Percentiles rank a stretch among this genome's conserved stretches.
These are phyloP conservation scores for Pterobdella sp. DNA, from an alignment of 2,888 invertebrate species.

Conservation along the genomic window DNA sequence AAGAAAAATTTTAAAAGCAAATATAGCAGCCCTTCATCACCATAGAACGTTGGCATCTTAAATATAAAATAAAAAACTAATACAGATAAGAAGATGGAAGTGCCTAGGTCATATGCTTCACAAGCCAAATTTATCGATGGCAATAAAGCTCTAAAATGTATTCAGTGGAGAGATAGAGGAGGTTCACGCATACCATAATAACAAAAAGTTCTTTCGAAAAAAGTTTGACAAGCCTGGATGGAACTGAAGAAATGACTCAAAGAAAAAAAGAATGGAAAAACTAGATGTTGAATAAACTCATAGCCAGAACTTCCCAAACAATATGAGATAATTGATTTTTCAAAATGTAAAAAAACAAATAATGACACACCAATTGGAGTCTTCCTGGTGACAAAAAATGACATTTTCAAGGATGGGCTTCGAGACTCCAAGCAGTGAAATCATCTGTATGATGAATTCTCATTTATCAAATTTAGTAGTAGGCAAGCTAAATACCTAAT, in stretches of 20 bases:
- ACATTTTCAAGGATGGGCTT: slow-evolving; percentile 90
- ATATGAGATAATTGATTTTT: neutral
- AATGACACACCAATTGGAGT: slow-evolving; percentile 67
- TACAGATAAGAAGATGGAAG: neutral
- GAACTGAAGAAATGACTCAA: neutral
- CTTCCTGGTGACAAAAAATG: slow-evolving; percentile 97
- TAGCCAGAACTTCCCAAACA: no score
- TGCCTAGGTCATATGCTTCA: no score
- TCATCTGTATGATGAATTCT: slow-evolving; percentile 59
- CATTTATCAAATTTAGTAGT: neutral
- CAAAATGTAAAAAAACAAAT: neutral
- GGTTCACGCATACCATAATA: no score
- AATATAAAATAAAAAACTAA: neutral
- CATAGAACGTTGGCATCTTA: neutral
- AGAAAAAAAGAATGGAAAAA: neutral
- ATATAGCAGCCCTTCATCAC: no score
- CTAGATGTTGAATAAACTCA: neutral
- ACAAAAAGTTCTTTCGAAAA: no score
- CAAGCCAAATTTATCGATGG: no score
- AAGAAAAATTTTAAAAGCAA: no score
- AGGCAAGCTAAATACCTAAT: neutral
- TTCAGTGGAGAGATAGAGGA: no score
- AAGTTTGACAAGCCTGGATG: no score
- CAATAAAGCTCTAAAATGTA: no score
- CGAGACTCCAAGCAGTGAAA: slow-evolving; percentile 71